These are phyloP conservation scores for Heliconius melpomene DNA, from an alignment of 1,140 invertebrate species.

Conservation along the genomic window DNA sequence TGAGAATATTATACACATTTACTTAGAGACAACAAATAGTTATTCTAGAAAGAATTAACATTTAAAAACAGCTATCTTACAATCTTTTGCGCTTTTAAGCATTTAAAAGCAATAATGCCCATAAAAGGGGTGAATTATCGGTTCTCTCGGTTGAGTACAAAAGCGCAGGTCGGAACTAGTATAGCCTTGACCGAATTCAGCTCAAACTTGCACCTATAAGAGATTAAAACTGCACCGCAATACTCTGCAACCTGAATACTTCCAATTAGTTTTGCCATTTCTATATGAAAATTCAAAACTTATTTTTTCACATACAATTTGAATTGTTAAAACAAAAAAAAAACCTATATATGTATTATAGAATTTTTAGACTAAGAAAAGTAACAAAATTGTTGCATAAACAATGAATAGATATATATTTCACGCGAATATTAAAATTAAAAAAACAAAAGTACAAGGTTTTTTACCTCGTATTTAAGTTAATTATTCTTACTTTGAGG, in stretches of 20 bases:
- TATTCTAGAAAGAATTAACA: not conserved
- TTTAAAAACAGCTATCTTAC: not conserved
- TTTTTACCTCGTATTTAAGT: not conserved
- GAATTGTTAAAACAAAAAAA: too few species aligned
- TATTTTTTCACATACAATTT: not conserved
- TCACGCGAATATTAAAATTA: not conserved
- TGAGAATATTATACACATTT: not conserved
- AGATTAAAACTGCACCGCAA: conserved; percentile 47
- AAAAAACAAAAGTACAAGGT: not conserved
- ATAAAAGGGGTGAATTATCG: conserved; percentile 64
- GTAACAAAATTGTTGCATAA: too few species aligned
- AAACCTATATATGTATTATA: too few species aligned
- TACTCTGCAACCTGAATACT: conserved; percentile 29
- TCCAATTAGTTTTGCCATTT: conserved; percentile 41
- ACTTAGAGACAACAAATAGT: not conserved
- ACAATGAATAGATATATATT: not conserved
- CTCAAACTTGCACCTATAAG: conserved; percentile 50
- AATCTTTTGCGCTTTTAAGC: conserved; percentile 16
- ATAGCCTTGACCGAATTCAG: conserved; percentile 71
- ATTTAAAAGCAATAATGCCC: conserved; percentile 47
- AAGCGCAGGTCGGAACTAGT: conserved; percentile 63
- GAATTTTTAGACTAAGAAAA: too few species aligned
- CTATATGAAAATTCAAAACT: conserved; percentile 30
- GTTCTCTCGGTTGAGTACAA: conserved; percentile 60
- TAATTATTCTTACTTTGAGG: not conserved